phyloP scores from a whole-genome alignment of 92 coral and sea anemone genomes.

The Siderastrea radians region DNA sequence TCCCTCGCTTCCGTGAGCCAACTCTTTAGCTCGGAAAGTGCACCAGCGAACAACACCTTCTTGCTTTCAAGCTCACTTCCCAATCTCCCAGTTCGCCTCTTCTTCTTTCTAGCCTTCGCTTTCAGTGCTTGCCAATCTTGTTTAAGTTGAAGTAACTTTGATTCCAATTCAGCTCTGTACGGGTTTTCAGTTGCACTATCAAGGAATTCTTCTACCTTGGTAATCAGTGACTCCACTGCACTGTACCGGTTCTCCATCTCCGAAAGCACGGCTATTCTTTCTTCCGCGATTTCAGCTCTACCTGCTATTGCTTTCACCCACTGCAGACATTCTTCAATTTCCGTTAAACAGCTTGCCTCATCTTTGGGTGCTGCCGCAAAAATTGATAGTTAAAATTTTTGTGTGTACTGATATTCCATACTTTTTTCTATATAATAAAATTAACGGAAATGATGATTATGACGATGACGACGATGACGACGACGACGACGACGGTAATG shows the following conservation, averaged over 20 bases:
- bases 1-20: conserved; percentile 59
- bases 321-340: conserved; percentile 47
- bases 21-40: conserved; percentile 50
- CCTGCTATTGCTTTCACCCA: conserved; percentile 46
- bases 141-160: conserved; percentile 59
- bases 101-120: conserved; percentile 60
- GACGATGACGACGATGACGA: too few relatives aligned
- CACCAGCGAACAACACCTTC: conserved; percentile 65
- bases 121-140: conserved; percentile 68
- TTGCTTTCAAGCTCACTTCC: conserved; percentile 75
- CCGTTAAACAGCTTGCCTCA: conserved; percentile 22
- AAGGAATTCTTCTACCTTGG: conserved; percentile 48
- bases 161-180: conserved; percentile 48
- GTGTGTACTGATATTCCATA: too few relatives aligned
- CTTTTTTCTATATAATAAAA: too few relatives aligned
- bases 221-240: conserved; percentile 61
- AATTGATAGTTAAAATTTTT: too few relatives aligned
- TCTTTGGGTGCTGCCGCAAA: conserved; percentile 15
- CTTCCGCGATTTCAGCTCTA: conserved; percentile 45
- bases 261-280: conserved; percentile 29
- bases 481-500: too few relatives aligned
- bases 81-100: conserved; percentile 55
- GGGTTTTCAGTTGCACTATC: conserved; percentile 47
- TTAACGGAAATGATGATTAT: too few relatives aligned
- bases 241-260: conserved; percentile 63